These are phyloP conservation scores for Xiphophorus couchianus DNA, from an alignment of 2,113 vertebrate genomes.

Conservation along the genomic window DNA sequence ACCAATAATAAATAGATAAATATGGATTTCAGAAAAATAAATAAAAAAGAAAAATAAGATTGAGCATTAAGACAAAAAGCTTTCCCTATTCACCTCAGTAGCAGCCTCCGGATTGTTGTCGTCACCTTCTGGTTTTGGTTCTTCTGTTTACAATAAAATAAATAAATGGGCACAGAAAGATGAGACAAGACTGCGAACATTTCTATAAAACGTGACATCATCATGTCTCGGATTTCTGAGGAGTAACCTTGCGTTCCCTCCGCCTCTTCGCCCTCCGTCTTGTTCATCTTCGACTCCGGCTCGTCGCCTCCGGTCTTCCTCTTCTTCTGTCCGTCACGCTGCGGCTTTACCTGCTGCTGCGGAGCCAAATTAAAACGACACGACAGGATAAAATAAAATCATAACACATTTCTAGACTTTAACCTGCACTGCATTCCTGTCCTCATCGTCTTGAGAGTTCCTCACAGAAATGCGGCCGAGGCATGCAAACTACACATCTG, in stretches of 20 bases:
- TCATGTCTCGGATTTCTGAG: too few species aligned
- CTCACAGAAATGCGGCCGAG: too few species aligned
- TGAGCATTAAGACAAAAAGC: too few species aligned
- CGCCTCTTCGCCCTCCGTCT: constrained; percentile 48
- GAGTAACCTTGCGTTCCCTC: constrained; percentile 51
- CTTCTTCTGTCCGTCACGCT: constrained; percentile 77
- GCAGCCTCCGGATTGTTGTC: constrained; percentile 35
- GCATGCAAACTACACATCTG: not conserved
- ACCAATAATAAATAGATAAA: too few species aligned
- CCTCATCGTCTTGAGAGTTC: too few species aligned
- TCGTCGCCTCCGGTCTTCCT: constrained; percentile 73
- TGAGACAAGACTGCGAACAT: too few species aligned
- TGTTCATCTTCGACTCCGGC: constrained; percentile 78
- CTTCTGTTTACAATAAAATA: constrained; percentile 25
- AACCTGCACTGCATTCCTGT: constrained; percentile 5
- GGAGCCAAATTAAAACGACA: constrained; percentile 2
- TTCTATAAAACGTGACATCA: not conserved
- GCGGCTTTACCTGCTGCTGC: constrained; percentile 71
- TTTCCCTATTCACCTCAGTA: constrained; percentile 49
- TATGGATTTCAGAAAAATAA: too few species aligned
- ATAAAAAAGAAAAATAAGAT: too few species aligned
- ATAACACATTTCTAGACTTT: not conserved
- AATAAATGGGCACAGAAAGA: too few species aligned
- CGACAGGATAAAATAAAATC: not conserved
- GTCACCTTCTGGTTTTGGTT: constrained; percentile 54